Conservation (phyloP, 2,797 vertebrate genomes). For the Fistularia tabacaria region DNA sequence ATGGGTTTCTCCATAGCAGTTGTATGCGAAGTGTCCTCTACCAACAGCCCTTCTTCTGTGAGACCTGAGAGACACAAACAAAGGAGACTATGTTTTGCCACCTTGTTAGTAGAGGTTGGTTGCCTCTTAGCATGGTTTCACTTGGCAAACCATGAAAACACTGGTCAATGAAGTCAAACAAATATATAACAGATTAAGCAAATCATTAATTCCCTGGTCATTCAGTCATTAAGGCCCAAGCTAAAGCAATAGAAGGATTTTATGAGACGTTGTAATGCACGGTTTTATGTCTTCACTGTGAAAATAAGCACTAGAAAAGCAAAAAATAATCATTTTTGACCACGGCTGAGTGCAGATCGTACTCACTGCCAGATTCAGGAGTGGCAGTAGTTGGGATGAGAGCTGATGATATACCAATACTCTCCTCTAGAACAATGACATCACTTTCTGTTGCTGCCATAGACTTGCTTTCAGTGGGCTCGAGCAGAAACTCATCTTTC, state of each 20-base stretch:
- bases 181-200: neutral
- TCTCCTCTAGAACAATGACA: slow-evolving; percentile 61
- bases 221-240: no score
- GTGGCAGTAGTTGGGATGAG: slow-evolving; percentile 7
- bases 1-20: slow-evolving; percentile 15
- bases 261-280: no score
- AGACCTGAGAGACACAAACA: slow-evolving; percentile 50
- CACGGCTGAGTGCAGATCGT: neutral
- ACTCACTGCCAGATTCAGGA: slow-evolving; percentile 50
- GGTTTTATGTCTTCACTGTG: no score
- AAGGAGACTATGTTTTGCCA: slow-evolving; percentile 11
- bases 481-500: slow-evolving; percentile 24
- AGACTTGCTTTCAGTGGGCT: slow-evolving; percentile 28
- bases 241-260: no score
- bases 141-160: no score
- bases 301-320: no score
- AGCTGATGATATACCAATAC: slow-evolving; percentile 20
- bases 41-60: slow-evolving; percentile 57
- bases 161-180: neutral
- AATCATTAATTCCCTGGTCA: no score
- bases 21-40: slow-evolving; percentile 40
- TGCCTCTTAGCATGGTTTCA: neutral
- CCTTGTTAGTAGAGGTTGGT: slow-evolving; percentile 2
- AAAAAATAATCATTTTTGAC: no score
- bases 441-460: slow-evolving; percentile 27